These are phyloP conservation scores for Gymnosoma rotundatum DNA, from an alignment of 2,888 invertebrate genomes.

Conservation along the genomic window DNA sequence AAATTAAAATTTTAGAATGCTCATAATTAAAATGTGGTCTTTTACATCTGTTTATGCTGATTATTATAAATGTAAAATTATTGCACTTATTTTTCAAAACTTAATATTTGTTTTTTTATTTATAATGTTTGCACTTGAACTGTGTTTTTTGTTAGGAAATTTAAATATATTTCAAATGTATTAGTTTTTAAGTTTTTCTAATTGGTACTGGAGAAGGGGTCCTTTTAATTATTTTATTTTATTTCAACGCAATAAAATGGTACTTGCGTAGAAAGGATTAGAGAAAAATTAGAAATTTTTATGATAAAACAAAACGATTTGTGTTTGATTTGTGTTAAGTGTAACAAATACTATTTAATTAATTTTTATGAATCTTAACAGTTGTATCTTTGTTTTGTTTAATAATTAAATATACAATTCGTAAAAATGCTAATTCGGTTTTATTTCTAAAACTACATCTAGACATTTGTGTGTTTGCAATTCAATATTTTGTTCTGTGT, in stretches of 20 bases:
- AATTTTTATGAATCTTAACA: slow-evolving; percentile 68
- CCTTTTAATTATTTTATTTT: slow-evolving; percentile 24
- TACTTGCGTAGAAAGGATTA: slow-evolving; percentile 24
- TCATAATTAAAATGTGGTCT: background rate
- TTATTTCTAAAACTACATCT: background rate
- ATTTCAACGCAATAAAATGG: slow-evolving; percentile 21
- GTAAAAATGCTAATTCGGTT: slow-evolving; percentile 60
- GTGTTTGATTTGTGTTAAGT: background rate
- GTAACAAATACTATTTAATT: background rate
- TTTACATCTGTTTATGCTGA: background rate
- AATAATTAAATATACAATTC: slow-evolving; percentile 44
- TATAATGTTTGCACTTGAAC: too few species aligned
- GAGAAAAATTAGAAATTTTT: background rate
- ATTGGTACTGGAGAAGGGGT: slow-evolving; percentile 47
- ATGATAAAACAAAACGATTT: background rate
- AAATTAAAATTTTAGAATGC: background rate
- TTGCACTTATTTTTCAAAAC: background rate
- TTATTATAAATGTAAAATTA: background rate
- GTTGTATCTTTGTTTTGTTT: slow-evolving; percentile 72
- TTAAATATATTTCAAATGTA: background rate
- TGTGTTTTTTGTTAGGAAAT: too few species aligned
- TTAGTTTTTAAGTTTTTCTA: slow-evolving; percentile 24
- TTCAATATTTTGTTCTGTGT: slow-evolving; percentile 52
- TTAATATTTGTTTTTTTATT: background rate
- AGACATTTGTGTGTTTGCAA: slow-evolving; percentile 72